phyloP scores from a whole-genome alignment of 2,797 vertebrate genomes.

The Rhynchotus rufescens region DNA sequence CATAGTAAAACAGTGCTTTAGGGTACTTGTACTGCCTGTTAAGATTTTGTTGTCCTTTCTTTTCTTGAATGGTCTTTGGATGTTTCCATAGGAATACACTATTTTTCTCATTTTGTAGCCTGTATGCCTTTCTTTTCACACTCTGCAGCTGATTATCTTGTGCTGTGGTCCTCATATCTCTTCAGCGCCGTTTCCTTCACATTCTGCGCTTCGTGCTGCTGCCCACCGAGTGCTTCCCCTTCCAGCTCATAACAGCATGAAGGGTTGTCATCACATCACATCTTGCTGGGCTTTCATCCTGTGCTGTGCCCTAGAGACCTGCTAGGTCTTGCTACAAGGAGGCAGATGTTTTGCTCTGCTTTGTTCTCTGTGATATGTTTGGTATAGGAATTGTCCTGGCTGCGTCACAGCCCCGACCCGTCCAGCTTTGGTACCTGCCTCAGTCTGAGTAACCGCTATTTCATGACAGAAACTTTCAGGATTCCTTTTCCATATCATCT shows the following conservation, averaged over 20 bases:
- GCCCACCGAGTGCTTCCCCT: not conserved
- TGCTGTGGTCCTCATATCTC: not conserved
- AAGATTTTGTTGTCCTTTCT: not conserved
- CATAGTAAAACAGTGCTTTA: not conserved
- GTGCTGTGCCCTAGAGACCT: not conserved
- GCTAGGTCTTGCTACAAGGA: not conserved
- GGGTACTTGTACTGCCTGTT: not conserved
- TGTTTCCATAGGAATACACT: not conserved
- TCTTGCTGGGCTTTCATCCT: not conserved
- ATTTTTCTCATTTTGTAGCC: not conserved
- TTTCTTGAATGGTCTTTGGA: not conserved
- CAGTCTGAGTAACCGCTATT: not conserved
- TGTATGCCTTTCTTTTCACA: not conserved
- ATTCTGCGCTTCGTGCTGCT: slow-evolving; percentile 4
- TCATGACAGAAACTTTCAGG: not conserved
- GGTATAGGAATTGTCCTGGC: not conserved
- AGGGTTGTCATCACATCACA: not conserved
- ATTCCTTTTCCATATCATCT: not conserved
- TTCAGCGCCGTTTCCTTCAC: slow-evolving; percentile 38
- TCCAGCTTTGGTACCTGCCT: not conserved
- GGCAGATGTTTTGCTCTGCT: not conserved
- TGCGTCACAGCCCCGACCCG: not conserved
- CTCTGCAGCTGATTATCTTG: not conserved
- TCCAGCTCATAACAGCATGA: not conserved
- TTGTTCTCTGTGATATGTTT: not conserved